Evolutionary conservation across 2,888 invertebrate species (phyloP).

Genomic region (Coleophora deauratella): DNA sequence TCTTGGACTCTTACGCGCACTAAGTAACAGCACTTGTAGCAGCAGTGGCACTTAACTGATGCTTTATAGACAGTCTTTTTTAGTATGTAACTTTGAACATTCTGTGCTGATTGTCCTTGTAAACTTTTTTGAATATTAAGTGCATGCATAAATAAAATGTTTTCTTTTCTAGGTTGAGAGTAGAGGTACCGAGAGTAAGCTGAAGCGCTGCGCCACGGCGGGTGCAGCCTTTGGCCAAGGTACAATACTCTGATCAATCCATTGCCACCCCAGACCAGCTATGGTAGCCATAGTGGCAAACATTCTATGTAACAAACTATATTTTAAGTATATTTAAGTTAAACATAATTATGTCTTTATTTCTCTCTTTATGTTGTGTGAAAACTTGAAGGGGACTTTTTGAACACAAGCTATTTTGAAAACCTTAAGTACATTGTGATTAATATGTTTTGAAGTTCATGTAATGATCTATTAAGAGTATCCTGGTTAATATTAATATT

Average conservation of each 20-base stretch:
- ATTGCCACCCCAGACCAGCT: conserved; percentile 57
- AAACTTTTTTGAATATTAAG: too few relatives aligned
- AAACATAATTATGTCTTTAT: conserved; percentile 27
- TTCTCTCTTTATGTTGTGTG: conserved; percentile 16
- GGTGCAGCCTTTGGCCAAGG: conserved; percentile 58
- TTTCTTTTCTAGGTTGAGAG: conserved; percentile 35
- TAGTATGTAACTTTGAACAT: too few relatives aligned
- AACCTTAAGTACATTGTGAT: too few relatives aligned
- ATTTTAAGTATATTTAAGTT: conserved; percentile 37
- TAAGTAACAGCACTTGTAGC: too few relatives aligned
- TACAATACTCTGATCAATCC: conserved; percentile 52
- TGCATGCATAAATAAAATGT: conserved; percentile 2
- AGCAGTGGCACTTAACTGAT: too few relatives aligned
- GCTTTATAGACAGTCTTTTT: too few relatives aligned
- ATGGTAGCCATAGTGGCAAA: conserved; percentile 63
- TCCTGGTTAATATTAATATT: too few relatives aligned
- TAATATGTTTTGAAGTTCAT: too few relatives aligned
- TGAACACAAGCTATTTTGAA: too few relatives aligned
- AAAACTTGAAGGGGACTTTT: conserved; percentile 1
- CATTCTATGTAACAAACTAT: conserved; percentile 56
- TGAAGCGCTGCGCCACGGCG: conserved; percentile 49
- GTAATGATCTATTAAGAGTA: too few relatives aligned
- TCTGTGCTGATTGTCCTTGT: too few relatives aligned
- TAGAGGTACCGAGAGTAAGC: conserved; percentile 48
- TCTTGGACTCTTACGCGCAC: too few relatives aligned